These are phyloP conservation scores for Pseudachorutes palmiensis DNA, from an alignment of 1,140 invertebrate species.

Conservation along the genomic window DNA sequence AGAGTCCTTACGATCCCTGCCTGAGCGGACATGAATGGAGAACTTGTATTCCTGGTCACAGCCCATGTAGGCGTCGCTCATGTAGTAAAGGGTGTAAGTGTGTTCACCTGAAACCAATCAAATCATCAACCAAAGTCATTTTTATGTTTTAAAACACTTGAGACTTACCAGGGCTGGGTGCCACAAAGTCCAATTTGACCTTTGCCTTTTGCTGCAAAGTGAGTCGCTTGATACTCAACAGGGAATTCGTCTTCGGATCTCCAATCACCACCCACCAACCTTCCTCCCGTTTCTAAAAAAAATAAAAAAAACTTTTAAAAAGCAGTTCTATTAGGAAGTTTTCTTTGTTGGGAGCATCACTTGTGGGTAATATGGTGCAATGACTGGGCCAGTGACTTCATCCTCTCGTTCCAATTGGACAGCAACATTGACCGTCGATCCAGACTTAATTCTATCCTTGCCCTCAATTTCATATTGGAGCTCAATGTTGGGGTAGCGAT, in stretches of 20 bases:
- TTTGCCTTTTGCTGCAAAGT: conserved; percentile 89
- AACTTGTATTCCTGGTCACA: conserved; percentile 96
- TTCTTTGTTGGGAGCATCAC: conserved; percentile 44
- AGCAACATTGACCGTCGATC: conserved; percentile 73
- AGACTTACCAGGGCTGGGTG: conserved; percentile 57
- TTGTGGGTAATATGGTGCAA: conserved; percentile 96
- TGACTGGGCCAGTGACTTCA: conserved; percentile 90
- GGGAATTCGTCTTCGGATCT: conserved; percentile 84
- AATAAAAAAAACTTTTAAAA: conserved; percentile 35
- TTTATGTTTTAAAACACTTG: conserved; percentile 25
- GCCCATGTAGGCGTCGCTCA: conserved; percentile 97
- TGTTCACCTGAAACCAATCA: conserved; percentile 55
- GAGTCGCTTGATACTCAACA: conserved; percentile 92
- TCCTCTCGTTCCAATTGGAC: conserved; percentile 93
- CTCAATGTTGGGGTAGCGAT: conserved; percentile 98
- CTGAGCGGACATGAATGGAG: conserved; percentile 63
- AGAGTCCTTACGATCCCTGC: conserved; percentile 27
- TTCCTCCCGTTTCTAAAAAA: conserved; percentile 85
- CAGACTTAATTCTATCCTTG: conserved; percentile 67
- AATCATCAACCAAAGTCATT: conserved; percentile 9
- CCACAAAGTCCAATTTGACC: conserved; percentile 91
- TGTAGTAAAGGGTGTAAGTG: conserved; percentile 92
- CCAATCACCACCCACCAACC: conserved; percentile 99
- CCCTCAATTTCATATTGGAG: conserved; percentile 84
- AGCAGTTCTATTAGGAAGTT: conserved; percentile 16